A percentile compares a stretch with the other conserved stretches of the same genome.
Evolutionary conservation across 2,113 vertebrate species (phyloP).

Genomic region (Carassius auratus): DNA sequence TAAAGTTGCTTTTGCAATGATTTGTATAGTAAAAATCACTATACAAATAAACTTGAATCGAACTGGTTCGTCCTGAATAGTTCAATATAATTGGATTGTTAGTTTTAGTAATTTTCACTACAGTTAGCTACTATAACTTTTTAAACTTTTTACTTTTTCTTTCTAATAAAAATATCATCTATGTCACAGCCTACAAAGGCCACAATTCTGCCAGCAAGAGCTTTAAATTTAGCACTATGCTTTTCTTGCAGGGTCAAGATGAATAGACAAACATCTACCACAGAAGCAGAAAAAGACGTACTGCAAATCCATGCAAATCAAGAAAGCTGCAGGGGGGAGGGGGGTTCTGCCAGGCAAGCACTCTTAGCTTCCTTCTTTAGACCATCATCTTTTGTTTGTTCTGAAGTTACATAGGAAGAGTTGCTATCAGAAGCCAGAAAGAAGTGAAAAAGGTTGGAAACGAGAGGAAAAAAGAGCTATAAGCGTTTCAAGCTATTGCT

Average conservation of each 20-base stretch:
- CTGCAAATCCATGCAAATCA: conserved; percentile 58
- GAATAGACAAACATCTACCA: conserved; percentile 57
- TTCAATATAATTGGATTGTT: not conserved
- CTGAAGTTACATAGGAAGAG: conserved; percentile 69
- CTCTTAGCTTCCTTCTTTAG: conserved; percentile 39
- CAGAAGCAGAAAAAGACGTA: conserved; percentile 54
- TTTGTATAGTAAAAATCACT: too few relatives aligned
- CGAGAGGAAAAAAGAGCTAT: conserved; percentile 73
- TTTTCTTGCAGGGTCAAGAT: conserved; percentile 54
- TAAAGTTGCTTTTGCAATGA: too few relatives aligned
- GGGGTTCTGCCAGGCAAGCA: conserved; percentile 62
- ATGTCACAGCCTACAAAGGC: conserved; percentile 16
- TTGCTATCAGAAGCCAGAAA: conserved; percentile 70
- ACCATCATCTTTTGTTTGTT: conserved; percentile 69
- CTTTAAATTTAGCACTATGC: conserved; percentile 37
- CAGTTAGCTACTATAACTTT: not conserved
- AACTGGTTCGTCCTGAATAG: not conserved
- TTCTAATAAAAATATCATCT: not conserved
- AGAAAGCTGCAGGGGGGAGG: conserved; percentile 19
- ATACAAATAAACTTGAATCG: too few relatives aligned
- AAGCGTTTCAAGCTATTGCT: conserved; percentile 91
- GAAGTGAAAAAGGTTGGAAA: conserved; percentile 49
- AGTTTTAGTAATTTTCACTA: not conserved
- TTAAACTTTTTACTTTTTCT: not conserved
- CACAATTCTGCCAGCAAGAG: not conserved